Base-by-base conservation (phyloP, 2,113 vertebrate species). In the Salvator merianae region DNA sequence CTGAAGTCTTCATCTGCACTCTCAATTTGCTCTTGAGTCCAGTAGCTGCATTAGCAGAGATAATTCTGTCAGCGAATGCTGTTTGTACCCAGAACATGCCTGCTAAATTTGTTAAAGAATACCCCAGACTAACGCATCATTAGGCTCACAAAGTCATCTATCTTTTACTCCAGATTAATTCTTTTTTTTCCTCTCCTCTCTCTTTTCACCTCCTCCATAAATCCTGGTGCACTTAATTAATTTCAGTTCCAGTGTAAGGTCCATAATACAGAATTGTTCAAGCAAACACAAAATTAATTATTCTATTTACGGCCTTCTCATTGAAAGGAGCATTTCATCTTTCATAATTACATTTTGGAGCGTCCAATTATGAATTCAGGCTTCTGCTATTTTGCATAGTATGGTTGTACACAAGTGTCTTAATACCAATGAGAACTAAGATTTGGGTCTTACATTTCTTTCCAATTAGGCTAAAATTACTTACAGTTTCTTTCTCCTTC, bases 211-310 rank as follows among this genome's bases (percentile, higher is more conserved):
- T 97, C 97, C 97, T 97, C 97, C 97, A 99, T 99, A 99, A 99
- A 99, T 99, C 98, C 98, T 98, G 97, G 98, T 98, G 97, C 98
- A 99, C 98, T 99, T 99, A 99, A 99, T 99, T 99, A 99, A 99
- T 99, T 99, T 99, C 98, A 97, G 96, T 95, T 98, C 97, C 97
- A 97, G 97, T 97, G 94, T 95, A 97, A 97, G 96, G 98, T 97
- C 97, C 95, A 97, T 98, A 98, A 98, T 99, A 98, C 97, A 96
- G 97, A 97, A 99, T 98, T 98, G 97, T 99, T 99, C 97, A 98
- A 96, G 96, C 97, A 99, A 99, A 99, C 97, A 98, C 97, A 97
- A 98, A 99, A 99, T 99, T 99, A 99, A 99, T 99, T 99, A 99
- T 99, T 98, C 98, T 98, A 98, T 99, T 99, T 99, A 99, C 97